Conservation (phyloP, 2,888 invertebrate genomes). For the Troglohyphantes excavatus region DNA sequence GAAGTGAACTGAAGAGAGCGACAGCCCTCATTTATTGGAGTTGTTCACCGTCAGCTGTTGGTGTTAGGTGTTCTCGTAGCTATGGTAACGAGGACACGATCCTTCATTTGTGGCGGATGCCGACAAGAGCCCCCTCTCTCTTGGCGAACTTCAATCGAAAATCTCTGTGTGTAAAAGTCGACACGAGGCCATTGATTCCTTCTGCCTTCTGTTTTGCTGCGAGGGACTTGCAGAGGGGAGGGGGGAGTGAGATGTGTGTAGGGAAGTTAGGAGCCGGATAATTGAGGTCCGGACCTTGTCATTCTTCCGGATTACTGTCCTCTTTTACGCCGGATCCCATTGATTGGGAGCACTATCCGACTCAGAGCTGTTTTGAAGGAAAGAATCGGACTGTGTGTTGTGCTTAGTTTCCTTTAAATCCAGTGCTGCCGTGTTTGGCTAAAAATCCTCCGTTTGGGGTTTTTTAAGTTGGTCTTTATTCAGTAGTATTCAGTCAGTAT, state of each 20-base stretch:
- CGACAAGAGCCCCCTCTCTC: conserved; percentile 26
- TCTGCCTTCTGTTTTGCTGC: conserved; percentile 55
- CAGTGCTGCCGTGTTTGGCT: conserved; percentile 18
- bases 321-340: conserved; percentile 69
- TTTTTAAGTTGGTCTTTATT: neutral
- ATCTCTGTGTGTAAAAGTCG: conserved; percentile 71
- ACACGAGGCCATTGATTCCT: conserved; percentile 53
- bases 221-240: neutral
- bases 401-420: conserved; percentile 16
- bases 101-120: conserved; percentile 66
- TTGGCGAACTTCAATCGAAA: conserved; percentile 72
- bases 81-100: conserved; percentile 66
- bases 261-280: conserved; percentile 71
- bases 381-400: conserved; percentile 22
- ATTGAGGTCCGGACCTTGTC: conserved; percentile 78
- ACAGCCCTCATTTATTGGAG: conserved; percentile 70
- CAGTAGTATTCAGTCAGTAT: conserved; percentile 15
- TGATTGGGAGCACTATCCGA: conserved; percentile 65
- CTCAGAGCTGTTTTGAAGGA: conserved; percentile 45
- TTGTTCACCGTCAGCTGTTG: conserved; percentile 77
- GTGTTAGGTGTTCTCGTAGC: conserved; percentile 70
- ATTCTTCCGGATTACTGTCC: conserved; percentile 78
- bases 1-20: neutral
- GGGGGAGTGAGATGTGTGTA: conserved; percentile 2
- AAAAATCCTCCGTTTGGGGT: neutral